These are phyloP conservation scores for Cynopterus brachyotis DNA, from an alignment of 2,113 vertebrate species.

Conservation along the genomic window DNA sequence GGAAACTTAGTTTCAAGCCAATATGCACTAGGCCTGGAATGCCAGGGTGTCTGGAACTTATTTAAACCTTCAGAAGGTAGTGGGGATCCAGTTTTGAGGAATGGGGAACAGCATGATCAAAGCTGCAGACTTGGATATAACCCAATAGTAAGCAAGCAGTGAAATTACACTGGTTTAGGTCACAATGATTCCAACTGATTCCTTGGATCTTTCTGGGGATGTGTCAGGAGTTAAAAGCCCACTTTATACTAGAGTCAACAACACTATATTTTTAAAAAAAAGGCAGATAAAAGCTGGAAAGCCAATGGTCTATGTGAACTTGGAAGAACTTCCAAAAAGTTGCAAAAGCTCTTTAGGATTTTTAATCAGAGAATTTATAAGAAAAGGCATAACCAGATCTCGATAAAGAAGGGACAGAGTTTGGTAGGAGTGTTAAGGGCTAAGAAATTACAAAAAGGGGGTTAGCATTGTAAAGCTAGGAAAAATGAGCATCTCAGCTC, in stretches of 20 bases:
- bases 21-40: neutral
- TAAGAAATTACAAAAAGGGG: neutral
- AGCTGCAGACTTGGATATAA: neutral
- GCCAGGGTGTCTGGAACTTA: neutral
- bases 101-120: neutral
- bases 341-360: neutral
- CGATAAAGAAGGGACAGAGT: neutral
- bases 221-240: neutral
- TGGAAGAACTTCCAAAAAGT: constrained; percentile 22
- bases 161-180: neutral
- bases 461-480: neutral
- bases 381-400: neutral
- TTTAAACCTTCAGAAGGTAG: neutral
- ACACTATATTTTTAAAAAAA: neutral
- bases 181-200: neutral
- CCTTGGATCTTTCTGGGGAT: neutral
- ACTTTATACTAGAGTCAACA: neutral
- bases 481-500: neutral
- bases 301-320: neutral
- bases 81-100: neutral
- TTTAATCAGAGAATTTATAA: constrained; percentile 4
- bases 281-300: neutral
- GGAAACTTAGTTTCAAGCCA: neutral
- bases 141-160: neutral
- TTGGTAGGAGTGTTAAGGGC: neutral